Evolutionary conservation across 2,113 vertebrate species (phyloP).

Genomic region (Cyanocitta stelleri): DNA sequence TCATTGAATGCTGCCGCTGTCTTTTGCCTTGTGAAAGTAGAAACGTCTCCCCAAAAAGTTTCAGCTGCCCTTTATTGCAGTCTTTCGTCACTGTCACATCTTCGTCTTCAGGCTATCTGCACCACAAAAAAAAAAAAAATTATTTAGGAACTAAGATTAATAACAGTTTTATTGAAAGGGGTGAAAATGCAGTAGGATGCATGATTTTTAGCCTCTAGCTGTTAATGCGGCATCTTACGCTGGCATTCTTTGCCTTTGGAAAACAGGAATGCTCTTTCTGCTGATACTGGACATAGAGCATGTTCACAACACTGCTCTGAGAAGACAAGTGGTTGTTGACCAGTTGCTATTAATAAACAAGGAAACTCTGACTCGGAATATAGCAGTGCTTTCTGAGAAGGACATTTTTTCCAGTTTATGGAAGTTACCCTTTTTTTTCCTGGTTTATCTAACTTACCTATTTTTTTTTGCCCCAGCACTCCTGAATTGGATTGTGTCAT

Average conservation of each 20-base stretch:
- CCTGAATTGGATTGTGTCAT: not conserved
- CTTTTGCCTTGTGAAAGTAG: constrained; percentile 11
- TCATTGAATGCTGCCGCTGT: not conserved
- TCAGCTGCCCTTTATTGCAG: constrained; percentile 30
- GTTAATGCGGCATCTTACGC: not conserved
- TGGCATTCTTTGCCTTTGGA: not conserved
- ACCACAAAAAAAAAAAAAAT: not conserved
- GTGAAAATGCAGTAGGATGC: constrained; percentile 26
- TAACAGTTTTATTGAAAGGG: constrained; percentile 16
- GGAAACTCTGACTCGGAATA: not conserved
- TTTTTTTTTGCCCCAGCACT: not conserved
- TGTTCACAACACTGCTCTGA: not conserved
- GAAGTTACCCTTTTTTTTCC: not conserved
- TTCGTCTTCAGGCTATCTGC: constrained; percentile 15
- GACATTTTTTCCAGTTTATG: not conserved
- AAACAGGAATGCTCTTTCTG: not conserved
- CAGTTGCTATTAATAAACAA: constrained; percentile 13
- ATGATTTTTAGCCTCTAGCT: constrained; percentile 20
- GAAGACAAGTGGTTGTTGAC: not conserved
- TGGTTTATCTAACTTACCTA: not conserved
- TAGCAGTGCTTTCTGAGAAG: not conserved
- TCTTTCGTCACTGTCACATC: constrained; percentile 28
- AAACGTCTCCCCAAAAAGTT: constrained; percentile 34
- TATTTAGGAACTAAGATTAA: constrained; percentile 19
- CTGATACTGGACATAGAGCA: not conserved